Percentiles rank a stretch among this genome's conserved stretches.
Evolutionary conservation across 2,888 invertebrate species (phyloP).

Genomic region (Drosophila siamana): DNA sequence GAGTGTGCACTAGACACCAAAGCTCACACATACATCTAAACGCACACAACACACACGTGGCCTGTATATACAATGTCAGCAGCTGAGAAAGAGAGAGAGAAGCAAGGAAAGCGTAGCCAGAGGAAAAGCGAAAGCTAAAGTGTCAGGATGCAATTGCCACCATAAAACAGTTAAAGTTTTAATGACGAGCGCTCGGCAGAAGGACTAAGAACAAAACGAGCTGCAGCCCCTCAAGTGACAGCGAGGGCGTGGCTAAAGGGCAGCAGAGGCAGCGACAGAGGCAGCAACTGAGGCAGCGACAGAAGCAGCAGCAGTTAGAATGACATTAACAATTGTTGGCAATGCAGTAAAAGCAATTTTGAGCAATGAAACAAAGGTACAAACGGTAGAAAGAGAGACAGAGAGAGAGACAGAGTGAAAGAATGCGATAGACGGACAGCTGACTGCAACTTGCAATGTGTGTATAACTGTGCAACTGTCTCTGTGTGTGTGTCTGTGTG

Average conservation of each 20-base stretch:
- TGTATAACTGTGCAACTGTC: conserved; percentile 1
- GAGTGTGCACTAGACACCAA: conserved; percentile 42
- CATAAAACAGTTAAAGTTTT: conserved; percentile 76
- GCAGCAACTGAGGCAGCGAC: neutral
- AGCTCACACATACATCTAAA: conserved; percentile 6
- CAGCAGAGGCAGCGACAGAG: neutral
- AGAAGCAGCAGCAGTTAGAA: conserved; percentile 57
- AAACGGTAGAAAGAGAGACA: conserved; percentile 6
- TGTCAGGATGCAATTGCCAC: conserved; percentile 67
- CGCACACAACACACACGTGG: conserved; percentile 4
- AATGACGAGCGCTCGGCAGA: conserved; percentile 60
- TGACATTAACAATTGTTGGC: conserved; percentile 77
- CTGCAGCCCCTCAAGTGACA: conserved; percentile 30
- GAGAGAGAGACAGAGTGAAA: neutral
- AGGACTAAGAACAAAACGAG: conserved; percentile 26
- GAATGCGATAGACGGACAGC: conserved; percentile 16
- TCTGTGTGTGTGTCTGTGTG: neutral
- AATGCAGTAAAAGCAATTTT: conserved; percentile 76
- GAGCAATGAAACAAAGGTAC: conserved; percentile 68
- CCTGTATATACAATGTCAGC: conserved; percentile 14
- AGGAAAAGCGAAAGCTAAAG: conserved; percentile 63
- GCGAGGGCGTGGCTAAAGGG: conserved; percentile 24
- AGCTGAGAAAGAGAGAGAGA: conserved; percentile 8
- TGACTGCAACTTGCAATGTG: conserved; percentile 17
- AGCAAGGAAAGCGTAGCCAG: conserved; percentile 29